Base-by-base conservation (phyloP, 2,888 invertebrate genomes). In the Callimorpha dominula region DNA sequence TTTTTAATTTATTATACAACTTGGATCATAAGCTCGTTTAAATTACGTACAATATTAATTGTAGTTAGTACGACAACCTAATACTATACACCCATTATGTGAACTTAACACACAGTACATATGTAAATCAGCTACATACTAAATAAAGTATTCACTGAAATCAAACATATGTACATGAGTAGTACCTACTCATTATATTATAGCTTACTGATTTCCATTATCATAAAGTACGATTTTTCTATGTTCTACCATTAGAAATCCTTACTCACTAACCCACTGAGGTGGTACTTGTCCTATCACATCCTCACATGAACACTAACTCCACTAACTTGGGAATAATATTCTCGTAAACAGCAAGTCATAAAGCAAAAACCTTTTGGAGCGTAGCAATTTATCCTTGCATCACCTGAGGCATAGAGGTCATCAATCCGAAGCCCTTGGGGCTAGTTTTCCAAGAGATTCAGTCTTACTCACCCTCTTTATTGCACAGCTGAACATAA, bases 381-480 rank as follows among this genome's bases (percentile, higher is more conserved):
- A 76, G 77, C 74, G 73, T 73, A 80, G 85, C 87, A 87, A 88
- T 88, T 86, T 87, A 86, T 85, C 79, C 83, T 76, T 76, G 87
- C 88, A 90, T 92, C 93, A 92, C 93, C 92, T 93, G 91, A 88
- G 91, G 87, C 89, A 88, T 88, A 84, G 78, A 83, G 91, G 91
- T 90, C 93, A 94, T 94, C 94, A 94, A 93, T 93, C 91, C 89
- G 85, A 87, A 78, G 81, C 91, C 91, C 92, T 70, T 64, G 90
- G 88, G 93, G 88, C 90, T 87, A 91, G 92, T 93, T 92, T 87
- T 87, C 87, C 86, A 86, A 84, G 85, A 89, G 87, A 89, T 89
- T 87, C 88, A 83, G 87, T 86, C 86, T 89, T 90, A 89, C 86
- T 87, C 88, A 86, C 78, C 83, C 77, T 84, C 83, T 89, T 89